These are phyloP conservation scores for Mythimna loreyi DNA, from an alignment of 2,888 invertebrate genomes.

Conservation along the genomic window DNA sequence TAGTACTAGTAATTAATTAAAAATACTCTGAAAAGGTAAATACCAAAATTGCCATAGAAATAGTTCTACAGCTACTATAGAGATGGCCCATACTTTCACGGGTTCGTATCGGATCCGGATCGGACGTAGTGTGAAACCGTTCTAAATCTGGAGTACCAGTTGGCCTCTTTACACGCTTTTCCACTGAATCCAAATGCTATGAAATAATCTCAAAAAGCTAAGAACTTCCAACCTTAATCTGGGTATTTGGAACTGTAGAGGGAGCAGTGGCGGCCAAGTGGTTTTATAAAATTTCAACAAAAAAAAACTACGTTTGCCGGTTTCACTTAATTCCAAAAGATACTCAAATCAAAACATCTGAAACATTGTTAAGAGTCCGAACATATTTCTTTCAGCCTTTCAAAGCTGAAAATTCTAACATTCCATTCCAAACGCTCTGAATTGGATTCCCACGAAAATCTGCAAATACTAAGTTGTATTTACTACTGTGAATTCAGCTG, in stretches of 20 bases:
- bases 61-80: no score
- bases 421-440: constrained; percentile 46
- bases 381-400: constrained; percentile 43
- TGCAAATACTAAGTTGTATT: constrained; percentile 32
- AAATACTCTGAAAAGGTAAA: no score
- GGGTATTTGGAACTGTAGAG: not conserved
- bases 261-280: no score
- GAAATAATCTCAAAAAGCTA: not conserved
- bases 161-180: no score
- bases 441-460: constrained; percentile 43
- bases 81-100: no score
- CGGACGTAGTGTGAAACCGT: no score
- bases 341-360: constrained; percentile 14
- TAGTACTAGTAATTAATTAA: no score
- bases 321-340: not conserved
- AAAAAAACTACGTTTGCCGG: no score
- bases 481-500: constrained; percentile 20
- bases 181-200: not conserved
- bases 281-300: no score
- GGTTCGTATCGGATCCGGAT: no score
- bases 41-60: no score
- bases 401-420: constrained; percentile 49
- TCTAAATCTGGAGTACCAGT: not conserved
- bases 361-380: constrained; percentile 19
- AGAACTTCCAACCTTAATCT: not conserved